These are phyloP conservation scores for Metalampra italica DNA, from an alignment of 2,888 invertebrate genomes.

Conservation along the genomic window DNA sequence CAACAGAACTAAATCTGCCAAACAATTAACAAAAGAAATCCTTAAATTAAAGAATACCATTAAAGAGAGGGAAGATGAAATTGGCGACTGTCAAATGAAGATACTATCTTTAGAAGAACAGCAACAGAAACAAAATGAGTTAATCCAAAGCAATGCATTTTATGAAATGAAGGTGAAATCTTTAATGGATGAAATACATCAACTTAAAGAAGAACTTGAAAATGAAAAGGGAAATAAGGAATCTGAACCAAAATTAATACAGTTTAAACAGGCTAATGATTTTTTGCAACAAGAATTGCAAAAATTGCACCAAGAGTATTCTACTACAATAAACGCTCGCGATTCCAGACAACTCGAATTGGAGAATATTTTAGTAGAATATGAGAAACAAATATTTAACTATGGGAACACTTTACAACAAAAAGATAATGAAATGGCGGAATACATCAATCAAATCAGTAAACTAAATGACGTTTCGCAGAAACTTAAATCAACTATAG, in stretches of 20 bases:
- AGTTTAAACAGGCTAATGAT: constrained; percentile 46
- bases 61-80: constrained; percentile 74
- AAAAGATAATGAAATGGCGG: constrained; percentile 67
- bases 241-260: constrained; percentile 38
- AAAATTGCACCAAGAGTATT: constrained; percentile 57
- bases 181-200: constrained; percentile 58
- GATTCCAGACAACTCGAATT: constrained; percentile 70
- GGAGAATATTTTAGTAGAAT: constrained; percentile 65
- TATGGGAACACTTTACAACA: constrained; percentile 61
- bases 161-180: constrained; percentile 64
- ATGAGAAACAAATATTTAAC: constrained; percentile 70
- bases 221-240: constrained; percentile 39
- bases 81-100: constrained; percentile 73
- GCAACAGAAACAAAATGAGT: constrained; percentile 63
- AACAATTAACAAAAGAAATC: constrained; percentile 74
- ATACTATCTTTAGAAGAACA: constrained; percentile 71
- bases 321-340: constrained; percentile 48
- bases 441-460: constrained; percentile 74
- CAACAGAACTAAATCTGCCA: constrained; percentile 61
- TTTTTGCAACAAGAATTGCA: constrained; percentile 51
- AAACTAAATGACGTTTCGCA: constrained; percentile 74
- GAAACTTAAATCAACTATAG: constrained; percentile 70
- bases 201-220: constrained; percentile 58
- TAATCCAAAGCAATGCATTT: constrained; percentile 40
- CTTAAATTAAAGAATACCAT: constrained; percentile 69